Conservation (phyloP, 2,888 invertebrate genomes). For the Amiota mariae region DNA sequence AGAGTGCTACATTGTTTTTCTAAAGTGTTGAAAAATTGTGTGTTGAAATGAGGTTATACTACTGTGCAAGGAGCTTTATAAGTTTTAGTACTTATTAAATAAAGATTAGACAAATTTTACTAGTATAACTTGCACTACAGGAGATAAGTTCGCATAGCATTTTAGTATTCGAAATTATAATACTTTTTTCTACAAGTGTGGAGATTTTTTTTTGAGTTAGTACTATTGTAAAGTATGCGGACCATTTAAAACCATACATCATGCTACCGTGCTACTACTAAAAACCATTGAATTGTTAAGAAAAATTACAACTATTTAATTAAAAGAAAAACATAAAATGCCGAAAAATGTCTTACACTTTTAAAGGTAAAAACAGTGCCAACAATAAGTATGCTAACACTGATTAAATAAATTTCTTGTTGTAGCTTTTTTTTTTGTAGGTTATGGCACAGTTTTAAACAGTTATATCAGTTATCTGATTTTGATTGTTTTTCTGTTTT, state of each 20-base stretch:
- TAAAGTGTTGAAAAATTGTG: constrained; percentile 36
- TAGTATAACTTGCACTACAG: too few species aligned
- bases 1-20: not conserved
- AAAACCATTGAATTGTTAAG: not conserved
- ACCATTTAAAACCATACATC: not conserved
- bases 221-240: too few species aligned
- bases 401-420: constrained; percentile 40
- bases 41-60: not conserved
- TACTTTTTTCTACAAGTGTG: too few species aligned
- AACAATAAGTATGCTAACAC: constrained; percentile 43
- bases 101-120: too few species aligned
- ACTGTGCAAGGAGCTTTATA: too few species aligned
- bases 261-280: not conserved
- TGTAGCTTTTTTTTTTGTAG: constrained; percentile 22
- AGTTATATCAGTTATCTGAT: constrained; percentile 25
- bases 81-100: too few species aligned
- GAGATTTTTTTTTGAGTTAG: too few species aligned
- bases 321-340: constrained; percentile 46
- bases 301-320: not conserved
- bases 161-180: too few species aligned
- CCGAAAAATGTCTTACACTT: constrained; percentile 67
- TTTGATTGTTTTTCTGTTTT: constrained; percentile 40
- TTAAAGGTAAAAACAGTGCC: constrained; percentile 70
- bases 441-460: constrained; percentile 23
- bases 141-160: too few species aligned